Conservation (phyloP, 2,113 vertebrate genomes). For the Thermophis baileyi region DNA sequence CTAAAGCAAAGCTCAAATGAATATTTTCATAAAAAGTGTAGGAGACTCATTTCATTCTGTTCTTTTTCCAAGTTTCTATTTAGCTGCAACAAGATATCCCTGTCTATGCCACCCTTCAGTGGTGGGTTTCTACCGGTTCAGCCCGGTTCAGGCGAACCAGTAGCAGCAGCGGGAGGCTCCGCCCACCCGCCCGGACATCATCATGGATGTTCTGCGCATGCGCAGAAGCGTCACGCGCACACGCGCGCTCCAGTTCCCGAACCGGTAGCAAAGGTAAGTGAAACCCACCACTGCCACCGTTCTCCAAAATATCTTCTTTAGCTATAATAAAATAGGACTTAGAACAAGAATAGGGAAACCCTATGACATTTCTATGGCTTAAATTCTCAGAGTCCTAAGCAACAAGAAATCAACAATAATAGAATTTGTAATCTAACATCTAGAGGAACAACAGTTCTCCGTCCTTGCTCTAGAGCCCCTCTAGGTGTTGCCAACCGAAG, state of each 20-base stretch:
- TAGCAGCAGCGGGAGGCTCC: too few species aligned
- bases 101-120: background rate
- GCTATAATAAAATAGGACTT: background rate
- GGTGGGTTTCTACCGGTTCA: too few species aligned
- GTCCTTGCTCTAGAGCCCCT: background rate
- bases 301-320: background rate
- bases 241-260: too few species aligned
- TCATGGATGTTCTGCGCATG: too few species aligned
- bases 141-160: too few species aligned
- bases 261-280: too few species aligned
- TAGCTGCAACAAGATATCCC: background rate
- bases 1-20: constrained; percentile 5
- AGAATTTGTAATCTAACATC: background rate
- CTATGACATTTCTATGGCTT: background rate
- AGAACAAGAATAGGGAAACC: background rate
- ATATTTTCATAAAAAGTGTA: background rate
- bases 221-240: too few species aligned
- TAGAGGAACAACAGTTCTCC: background rate
- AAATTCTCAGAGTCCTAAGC: background rate
- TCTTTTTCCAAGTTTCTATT: background rate
- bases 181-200: too few species aligned
- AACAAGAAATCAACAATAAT: background rate
- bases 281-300: too few species aligned
- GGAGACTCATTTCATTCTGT: background rate
- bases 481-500: background rate